A percentile compares a stretch with the other conserved stretches of the same genome.
Conservation (phyloP, 2,888 invertebrate species). For the Reticulitermes lucifugus region DNA sequence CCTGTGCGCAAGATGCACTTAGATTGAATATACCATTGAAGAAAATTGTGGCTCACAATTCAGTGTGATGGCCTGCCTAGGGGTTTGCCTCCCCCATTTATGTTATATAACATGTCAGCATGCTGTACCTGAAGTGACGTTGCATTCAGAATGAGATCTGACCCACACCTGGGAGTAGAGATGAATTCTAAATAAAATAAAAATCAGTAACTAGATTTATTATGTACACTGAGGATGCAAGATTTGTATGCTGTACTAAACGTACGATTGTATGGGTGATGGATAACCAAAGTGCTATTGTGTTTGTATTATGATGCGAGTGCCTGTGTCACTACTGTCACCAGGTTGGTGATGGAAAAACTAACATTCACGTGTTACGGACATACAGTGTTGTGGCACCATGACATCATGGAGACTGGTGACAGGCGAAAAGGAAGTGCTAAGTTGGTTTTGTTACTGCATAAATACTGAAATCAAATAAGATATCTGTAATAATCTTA, state of each 20-base stretch:
- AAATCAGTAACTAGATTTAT: background rate
- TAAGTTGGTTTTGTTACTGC: background rate
- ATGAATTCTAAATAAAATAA: constrained; percentile 39
- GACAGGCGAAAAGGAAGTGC: background rate
- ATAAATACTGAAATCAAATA: constrained; percentile 7
- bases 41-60: no score
- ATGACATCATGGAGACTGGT: background rate
- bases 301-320: constrained; percentile 22
- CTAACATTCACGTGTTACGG: background rate
- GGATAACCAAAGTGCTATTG: constrained; percentile 50
- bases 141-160: constrained; percentile 29
- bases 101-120: no score
- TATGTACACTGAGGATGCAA: constrained; percentile 7
- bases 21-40: no score
- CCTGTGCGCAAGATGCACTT: no score
- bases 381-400: background rate
- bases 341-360: background rate
- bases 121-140: constrained; percentile 2
- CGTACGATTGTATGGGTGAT: background rate
- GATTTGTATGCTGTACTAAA: constrained; percentile 4
- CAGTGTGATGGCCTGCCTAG: no score
- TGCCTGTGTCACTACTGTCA: constrained; percentile 21
- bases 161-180: constrained; percentile 23
- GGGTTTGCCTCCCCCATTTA: no score
- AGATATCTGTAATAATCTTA: constrained; percentile 33